Conservation (phyloP, 2,888 invertebrate genomes). For the Eristalis tenax region DNA sequence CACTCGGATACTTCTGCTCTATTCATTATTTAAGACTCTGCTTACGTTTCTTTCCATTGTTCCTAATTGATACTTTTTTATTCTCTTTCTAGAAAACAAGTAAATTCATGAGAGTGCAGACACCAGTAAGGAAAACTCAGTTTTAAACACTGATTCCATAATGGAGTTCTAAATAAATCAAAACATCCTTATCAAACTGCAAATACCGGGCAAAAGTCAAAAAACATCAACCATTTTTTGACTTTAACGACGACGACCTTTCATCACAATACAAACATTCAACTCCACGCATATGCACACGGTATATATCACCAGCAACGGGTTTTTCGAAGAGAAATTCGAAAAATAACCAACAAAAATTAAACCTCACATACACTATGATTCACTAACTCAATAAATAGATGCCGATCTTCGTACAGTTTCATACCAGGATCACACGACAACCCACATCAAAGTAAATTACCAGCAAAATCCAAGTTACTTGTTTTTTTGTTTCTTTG, state of each 20-base stretch:
- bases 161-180: conserved; percentile 63
- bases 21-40: neutral
- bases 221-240: conserved; percentile 41
- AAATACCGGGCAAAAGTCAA: conserved; percentile 61
- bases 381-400: conserved; percentile 44
- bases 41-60: neutral
- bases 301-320: conserved; percentile 6
- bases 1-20: neutral
- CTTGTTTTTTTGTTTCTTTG: conserved; percentile 14
- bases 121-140: conserved; percentile 56
- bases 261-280: conserved; percentile 14
- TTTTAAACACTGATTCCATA: conserved; percentile 66
- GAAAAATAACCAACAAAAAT: conserved; percentile 30
- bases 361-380: conserved; percentile 37
- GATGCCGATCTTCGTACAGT: neutral
- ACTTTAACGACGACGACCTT: conserved; percentile 53
- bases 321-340: conserved; percentile 37
- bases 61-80: neutral
- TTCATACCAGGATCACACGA: conserved; percentile 29
- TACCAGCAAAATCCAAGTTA: conserved; percentile 8
- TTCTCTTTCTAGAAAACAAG: conserved; percentile 62
- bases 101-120: conserved; percentile 68
- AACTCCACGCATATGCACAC: conserved; percentile 6
- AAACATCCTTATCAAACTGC: conserved; percentile 52
- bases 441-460: conserved; percentile 22